These are phyloP conservation scores for Drepana falcataria DNA, from an alignment of 2,888 invertebrate species.

Conservation along the genomic window DNA sequence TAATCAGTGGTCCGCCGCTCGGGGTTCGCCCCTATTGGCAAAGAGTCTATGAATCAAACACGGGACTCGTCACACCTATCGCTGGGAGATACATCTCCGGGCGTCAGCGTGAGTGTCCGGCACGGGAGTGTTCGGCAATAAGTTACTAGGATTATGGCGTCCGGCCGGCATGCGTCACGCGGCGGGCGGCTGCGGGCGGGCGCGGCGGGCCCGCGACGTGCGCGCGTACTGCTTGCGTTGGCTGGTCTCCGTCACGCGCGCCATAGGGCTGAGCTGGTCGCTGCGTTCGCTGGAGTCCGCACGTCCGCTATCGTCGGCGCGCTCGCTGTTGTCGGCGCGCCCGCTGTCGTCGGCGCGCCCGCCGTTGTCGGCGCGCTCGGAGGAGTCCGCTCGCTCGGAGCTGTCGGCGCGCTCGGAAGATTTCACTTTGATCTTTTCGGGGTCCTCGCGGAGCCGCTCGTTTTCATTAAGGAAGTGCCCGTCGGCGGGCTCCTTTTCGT, in stretches of 20 bases:
- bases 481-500: constrained; percentile 35
- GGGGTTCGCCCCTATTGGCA: neutral
- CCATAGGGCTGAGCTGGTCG: constrained; percentile 50
- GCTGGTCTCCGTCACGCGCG: constrained; percentile 50
- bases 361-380: constrained; percentile 19
- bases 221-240: constrained; percentile 56
- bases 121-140: constrained; percentile 35
- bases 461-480: constrained; percentile 52
- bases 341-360: constrained; percentile 31
- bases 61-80: too few relatives aligned
- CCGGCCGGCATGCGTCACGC: constrained; percentile 21
- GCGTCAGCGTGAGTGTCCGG: neutral
- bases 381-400: constrained; percentile 24
- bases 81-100: too few relatives aligned
- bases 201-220: constrained; percentile 40
- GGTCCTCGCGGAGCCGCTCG: constrained; percentile 52
- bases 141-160: constrained; percentile 66
- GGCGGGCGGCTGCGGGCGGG: constrained; percentile 2
- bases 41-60: too few relatives aligned
- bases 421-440: constrained; percentile 26
- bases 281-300: constrained; percentile 26
- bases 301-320: constrained; percentile 21
- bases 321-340: constrained; percentile 27
- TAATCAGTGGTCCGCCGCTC: neutral
- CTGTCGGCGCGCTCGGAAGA: constrained; percentile 14